A percentile compares a stretch with the other conserved stretches of the same genome.
Evolutionary conservation across 2,113 vertebrate genomes (phyloP).

Genomic region (Bubalus kerabau): DNA sequence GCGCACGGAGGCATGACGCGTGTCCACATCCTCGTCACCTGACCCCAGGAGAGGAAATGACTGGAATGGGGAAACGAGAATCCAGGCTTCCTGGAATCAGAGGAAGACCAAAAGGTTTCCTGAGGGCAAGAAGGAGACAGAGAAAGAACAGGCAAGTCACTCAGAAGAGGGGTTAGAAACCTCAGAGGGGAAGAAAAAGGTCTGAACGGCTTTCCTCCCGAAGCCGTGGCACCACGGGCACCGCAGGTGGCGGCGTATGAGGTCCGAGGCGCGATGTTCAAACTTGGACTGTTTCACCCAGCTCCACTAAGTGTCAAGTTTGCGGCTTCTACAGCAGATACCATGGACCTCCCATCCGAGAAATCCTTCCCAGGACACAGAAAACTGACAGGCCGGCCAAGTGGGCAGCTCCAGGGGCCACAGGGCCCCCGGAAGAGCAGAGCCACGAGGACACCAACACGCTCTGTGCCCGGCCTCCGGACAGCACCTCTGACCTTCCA

Average conservation of each 20-base stretch:
- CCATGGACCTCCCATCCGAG: accelerated
- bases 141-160: not conserved
- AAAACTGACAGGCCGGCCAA: not conserved
- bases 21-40: accelerated
- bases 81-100: too few species aligned
- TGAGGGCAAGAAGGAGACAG: accelerated
- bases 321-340: not conserved
- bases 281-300: not conserved
- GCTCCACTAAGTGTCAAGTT: not conserved
- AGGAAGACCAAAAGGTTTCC: too few species aligned
- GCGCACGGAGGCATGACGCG: accelerated
- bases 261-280: accelerated
- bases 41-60: not conserved
- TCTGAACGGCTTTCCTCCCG: too few species aligned
- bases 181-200: too few species aligned
- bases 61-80: not conserved
- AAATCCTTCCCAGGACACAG: not conserved
- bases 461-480: not conserved
- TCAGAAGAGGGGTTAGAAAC: not conserved
- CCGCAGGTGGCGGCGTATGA: accelerated
- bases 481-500: not conserved
- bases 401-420: not conserved
- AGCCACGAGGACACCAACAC: accelerated
- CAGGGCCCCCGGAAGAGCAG: not conserved
- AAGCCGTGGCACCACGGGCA: accelerated